Base-by-base conservation (phyloP, 2,888 invertebrate genomes). In the Noctua comes region DNA sequence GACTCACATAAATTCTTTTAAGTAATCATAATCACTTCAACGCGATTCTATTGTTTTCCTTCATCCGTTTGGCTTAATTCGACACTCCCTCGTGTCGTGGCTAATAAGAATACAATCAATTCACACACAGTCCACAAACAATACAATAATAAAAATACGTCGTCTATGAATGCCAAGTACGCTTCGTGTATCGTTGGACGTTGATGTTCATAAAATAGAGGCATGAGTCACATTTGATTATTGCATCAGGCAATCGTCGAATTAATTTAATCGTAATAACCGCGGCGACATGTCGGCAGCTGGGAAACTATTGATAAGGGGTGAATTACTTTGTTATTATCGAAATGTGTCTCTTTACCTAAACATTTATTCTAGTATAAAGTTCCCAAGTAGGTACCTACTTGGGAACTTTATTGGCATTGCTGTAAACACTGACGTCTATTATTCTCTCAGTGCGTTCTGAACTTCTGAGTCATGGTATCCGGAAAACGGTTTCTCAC, bases 221-320 rank as follows among this genome's bases (percentile, higher is more conserved):
- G 65, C 51, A 54, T 90, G 84, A 88, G 75, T 88, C 86, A 88
- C 76, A 83, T 72, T 70, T 84, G 81, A 89, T 88, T 90, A 92
- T 94, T 95, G 93, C 93, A 92, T 93, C 91, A 92, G 91, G 81
- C 86, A 72, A 83, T 86, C 89, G 89, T 89, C 88, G 91, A 93
- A 93, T 93, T 93, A 93, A 93, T 94, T 93, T 91, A 90, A 92
- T 92, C 91, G 91, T 91, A 90, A 89, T 90, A 91, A 90, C 87
- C 68, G 78, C 83, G 86, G 84, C 90, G 89, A 88, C 90, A 85
- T 87, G 82, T 80, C 73, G 79, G 91, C 95, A 95, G 94, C 95
- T 95, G 95, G 93, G 93, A 93, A 93, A 94, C 93, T 93, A 92
- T 92, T 90, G 95, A 93, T 94, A 94, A 93, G 91, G 90, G 82